Percentiles rank a stretch among this genome's conserved stretches.
Evolutionary conservation across 2,113 vertebrate species (phyloP).

Genomic region (Siphamia tubifer): DNA sequence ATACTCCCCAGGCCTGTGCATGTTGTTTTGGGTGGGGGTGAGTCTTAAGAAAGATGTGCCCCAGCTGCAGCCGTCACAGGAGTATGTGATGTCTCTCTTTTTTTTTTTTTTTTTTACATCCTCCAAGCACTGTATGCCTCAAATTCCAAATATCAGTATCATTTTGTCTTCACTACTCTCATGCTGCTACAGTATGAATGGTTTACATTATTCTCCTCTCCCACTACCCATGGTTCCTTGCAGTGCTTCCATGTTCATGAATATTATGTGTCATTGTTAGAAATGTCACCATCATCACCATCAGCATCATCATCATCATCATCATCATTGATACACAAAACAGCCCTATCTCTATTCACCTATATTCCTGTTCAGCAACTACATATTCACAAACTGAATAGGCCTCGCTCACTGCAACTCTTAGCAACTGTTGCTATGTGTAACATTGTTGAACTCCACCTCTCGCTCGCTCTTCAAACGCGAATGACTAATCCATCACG

Average conservation of each 20-base stretch:
- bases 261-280: constrained; percentile 39
- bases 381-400: constrained; percentile 50
- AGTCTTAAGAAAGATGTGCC: background rate
- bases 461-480: constrained; percentile 74
- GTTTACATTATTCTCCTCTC: constrained; percentile 30
- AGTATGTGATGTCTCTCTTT: constrained; percentile 6
- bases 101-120: constrained; percentile 34
- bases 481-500: constrained; percentile 76
- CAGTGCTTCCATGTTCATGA: constrained; percentile 35
- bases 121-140: constrained; percentile 26
- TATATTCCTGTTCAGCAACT: constrained; percentile 40
- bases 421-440: constrained; percentile 83
- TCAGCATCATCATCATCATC: constrained; percentile 51
- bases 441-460: constrained; percentile 79
- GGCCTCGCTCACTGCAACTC: constrained; percentile 54
- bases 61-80: constrained; percentile 16
- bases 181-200: constrained; percentile 34
- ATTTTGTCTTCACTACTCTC: constrained; percentile 29
- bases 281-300: constrained; percentile 56
- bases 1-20: background rate
- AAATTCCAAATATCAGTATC: constrained; percentile 34
- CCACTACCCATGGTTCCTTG: constrained; percentile 30
- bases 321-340: constrained; percentile 60
- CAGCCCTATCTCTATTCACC: constrained; percentile 47
- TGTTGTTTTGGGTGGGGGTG: background rate